These are phyloP conservation scores for Maylandia zebra DNA, from an alignment of 2,113 vertebrate species.

Conservation along the genomic window DNA sequence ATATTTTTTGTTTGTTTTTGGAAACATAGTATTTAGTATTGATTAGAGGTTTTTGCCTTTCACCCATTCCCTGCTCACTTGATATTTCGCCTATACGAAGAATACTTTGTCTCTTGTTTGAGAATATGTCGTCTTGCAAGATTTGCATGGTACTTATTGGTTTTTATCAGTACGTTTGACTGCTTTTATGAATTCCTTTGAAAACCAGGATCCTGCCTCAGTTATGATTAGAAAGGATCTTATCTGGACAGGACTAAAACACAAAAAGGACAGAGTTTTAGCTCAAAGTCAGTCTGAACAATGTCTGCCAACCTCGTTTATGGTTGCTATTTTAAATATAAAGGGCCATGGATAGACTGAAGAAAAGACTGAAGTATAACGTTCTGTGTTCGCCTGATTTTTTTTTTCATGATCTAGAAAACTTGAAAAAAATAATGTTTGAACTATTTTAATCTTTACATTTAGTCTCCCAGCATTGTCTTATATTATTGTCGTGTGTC, in stretches of 20 bases:
- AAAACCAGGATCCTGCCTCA: slow-evolving; percentile 69
- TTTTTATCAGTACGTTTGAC: slow-evolving; percentile 79
- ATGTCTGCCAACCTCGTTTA: slow-evolving; percentile 53
- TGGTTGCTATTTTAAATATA: slow-evolving; percentile 49
- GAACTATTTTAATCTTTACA: slow-evolving; percentile 86
- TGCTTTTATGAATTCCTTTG: slow-evolving; percentile 70
- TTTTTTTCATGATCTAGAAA: slow-evolving; percentile 79
- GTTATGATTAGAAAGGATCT: slow-evolving; percentile 53
- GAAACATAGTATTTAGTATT: slow-evolving; percentile 76
- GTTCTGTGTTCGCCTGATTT: slow-evolving; percentile 71
- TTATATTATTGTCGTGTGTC: slow-evolving; percentile 87
- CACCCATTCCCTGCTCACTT: slow-evolving; percentile 71
- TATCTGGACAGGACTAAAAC: slow-evolving; percentile 59
- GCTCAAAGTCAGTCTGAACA: slow-evolving; percentile 62
- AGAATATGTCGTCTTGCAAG: slow-evolving; percentile 83
- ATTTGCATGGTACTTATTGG: slow-evolving; percentile 81
- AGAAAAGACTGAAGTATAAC: slow-evolving; percentile 57
- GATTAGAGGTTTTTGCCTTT: slow-evolving; percentile 73
- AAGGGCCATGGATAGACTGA: slow-evolving; percentile 43
- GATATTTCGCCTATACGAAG: slow-evolving; percentile 74
- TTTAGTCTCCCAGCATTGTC: slow-evolving; percentile 80
- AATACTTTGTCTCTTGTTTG: slow-evolving; percentile 78
- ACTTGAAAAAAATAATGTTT: slow-evolving; percentile 84
- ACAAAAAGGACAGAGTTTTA: slow-evolving; percentile 31
- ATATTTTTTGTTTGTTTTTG: slow-evolving; percentile 75